phyloP scores from a whole-genome alignment of 2,888 invertebrate species.

The Tethea ocularis region DNA sequence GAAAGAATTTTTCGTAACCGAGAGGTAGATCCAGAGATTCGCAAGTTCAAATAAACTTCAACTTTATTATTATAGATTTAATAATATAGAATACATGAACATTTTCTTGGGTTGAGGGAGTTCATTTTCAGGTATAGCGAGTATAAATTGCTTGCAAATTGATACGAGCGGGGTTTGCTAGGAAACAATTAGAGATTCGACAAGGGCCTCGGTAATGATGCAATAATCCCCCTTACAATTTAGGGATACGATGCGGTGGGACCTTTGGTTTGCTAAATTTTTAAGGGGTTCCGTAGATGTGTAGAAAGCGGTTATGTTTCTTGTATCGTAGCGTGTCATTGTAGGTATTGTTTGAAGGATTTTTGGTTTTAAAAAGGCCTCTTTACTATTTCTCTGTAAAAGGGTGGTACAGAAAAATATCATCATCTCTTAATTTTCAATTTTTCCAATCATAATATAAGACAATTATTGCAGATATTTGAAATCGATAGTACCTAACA shows the following conservation, averaged over 20 bases:
- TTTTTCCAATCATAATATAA: too few relatives aligned
- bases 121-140: slow-evolving; percentile 31
- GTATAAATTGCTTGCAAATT: slow-evolving; percentile 69
- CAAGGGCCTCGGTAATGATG: slow-evolving; percentile 52
- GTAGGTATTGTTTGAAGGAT: too few relatives aligned
- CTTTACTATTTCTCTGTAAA: too few relatives aligned
- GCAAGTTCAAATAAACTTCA: too few relatives aligned
- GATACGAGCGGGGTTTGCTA: slow-evolving; percentile 53
- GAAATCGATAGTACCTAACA: too few relatives aligned
- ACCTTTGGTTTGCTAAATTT: slow-evolving; percentile 22
- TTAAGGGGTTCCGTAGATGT: slow-evolving; percentile 6
- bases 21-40: too few relatives aligned
- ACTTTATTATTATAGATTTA: too few relatives aligned
- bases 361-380: too few relatives aligned
- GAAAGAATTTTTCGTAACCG: too few relatives aligned
- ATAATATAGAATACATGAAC: neutral
- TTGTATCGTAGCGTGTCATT: neutral
- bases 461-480: too few relatives aligned
- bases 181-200: slow-evolving; percentile 68
- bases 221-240: slow-evolving; percentile 29
- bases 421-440: too few relatives aligned
- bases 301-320: neutral
- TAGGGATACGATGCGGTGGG: slow-evolving; percentile 28
- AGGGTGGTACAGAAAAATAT: too few relatives aligned
- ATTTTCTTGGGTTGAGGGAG: slow-evolving; percentile 7